A percentile compares a stretch with the other conserved stretches of the same genome.
Evolutionary conservation across 2,888 invertebrate species (phyloP).

Genomic region (Glyphotaelius pellucidus): DNA sequence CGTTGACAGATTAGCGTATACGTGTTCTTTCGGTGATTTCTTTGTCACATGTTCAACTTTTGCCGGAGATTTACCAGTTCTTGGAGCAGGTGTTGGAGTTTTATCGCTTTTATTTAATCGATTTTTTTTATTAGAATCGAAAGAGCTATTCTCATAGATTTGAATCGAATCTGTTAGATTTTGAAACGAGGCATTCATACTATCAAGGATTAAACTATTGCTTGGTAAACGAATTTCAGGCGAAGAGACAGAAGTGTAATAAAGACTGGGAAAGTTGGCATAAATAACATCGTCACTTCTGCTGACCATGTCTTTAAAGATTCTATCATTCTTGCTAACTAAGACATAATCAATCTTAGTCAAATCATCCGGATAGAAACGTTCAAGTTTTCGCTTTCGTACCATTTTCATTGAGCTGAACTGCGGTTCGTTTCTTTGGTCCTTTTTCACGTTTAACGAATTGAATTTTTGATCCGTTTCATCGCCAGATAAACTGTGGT

Average conservation of each 20-base stretch:
- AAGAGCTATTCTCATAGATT: constrained; percentile 78
- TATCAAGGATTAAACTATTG: constrained; percentile 52
- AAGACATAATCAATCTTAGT: constrained; percentile 69
- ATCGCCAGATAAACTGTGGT: constrained; percentile 69
- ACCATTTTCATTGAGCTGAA: constrained; percentile 76
- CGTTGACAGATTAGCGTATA: constrained; percentile 77
- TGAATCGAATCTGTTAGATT: constrained; percentile 83
- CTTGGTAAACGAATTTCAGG: constrained; percentile 41
- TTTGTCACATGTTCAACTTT: constrained; percentile 70
- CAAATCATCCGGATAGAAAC: constrained; percentile 75
- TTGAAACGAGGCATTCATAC: constrained; percentile 73
- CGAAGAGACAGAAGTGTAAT: constrained; percentile 34
- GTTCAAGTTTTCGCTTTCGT: constrained; percentile 75
- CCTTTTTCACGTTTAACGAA: constrained; percentile 73
- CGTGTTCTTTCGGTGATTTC: constrained; percentile 75
- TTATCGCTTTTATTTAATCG: constrained; percentile 77
- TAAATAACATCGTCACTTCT: constrained; percentile 72
- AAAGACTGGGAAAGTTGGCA: constrained; percentile 72
- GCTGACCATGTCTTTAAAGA: constrained; percentile 69
- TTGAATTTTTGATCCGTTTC: constrained; percentile 73
- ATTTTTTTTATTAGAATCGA: constrained; percentile 68
- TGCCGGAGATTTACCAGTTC: constrained; percentile 73
- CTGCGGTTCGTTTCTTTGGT: constrained; percentile 70
- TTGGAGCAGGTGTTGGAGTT: constrained; percentile 78
- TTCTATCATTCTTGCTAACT: constrained; percentile 75